These are phyloP conservation scores for Malthinus seriepunctatus DNA, from an alignment of 2,888 invertebrate genomes.

Conservation along the genomic window DNA sequence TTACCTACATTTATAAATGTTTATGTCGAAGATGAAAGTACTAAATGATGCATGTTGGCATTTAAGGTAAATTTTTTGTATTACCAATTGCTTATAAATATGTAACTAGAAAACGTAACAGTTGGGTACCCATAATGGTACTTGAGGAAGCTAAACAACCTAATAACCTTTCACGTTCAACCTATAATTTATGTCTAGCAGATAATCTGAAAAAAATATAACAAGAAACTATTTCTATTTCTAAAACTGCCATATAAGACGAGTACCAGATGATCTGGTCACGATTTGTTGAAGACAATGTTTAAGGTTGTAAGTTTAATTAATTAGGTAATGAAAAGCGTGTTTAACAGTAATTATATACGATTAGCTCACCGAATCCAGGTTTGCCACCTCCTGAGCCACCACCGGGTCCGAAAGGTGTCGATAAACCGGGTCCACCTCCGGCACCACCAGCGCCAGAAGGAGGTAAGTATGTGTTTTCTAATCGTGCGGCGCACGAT, in stretches of 20 bases:
- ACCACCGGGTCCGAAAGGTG: constrained; percentile 46
- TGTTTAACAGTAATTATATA: not conserved
- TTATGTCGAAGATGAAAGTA: constrained; percentile 26
- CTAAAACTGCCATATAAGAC: not conserved
- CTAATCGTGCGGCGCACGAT: constrained; percentile 57
- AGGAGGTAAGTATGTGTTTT: constrained; percentile 63
- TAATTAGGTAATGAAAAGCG: not conserved
- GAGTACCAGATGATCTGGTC: not conserved
- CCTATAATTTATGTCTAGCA: constrained; percentile 14
- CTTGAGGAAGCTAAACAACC: constrained; percentile 16
- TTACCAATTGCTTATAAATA: constrained; percentile 22
- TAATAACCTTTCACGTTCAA: constrained; percentile 34
- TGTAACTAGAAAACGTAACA: constrained; percentile 14
- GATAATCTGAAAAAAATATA: constrained; percentile 8
- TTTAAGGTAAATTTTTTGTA: constrained; percentile 10
- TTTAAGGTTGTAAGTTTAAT: not conserved
- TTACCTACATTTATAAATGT: constrained; percentile 20
- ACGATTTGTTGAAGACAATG: not conserved
- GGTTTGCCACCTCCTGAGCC: constrained; percentile 30
- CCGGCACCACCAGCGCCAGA: constrained; percentile 55
- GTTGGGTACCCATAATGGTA: not conserved
- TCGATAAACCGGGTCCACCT: constrained; percentile 53
- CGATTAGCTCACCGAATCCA: constrained; percentile 34
- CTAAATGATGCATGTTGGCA: constrained; percentile 7
- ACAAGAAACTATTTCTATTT: constrained; percentile 7